Percentiles rank a stretch among this genome's conserved stretches.
These are phyloP conservation scores for Cyanocitta stelleri DNA, from an alignment of 2,113 vertebrate species.

Conservation along the genomic window DNA sequence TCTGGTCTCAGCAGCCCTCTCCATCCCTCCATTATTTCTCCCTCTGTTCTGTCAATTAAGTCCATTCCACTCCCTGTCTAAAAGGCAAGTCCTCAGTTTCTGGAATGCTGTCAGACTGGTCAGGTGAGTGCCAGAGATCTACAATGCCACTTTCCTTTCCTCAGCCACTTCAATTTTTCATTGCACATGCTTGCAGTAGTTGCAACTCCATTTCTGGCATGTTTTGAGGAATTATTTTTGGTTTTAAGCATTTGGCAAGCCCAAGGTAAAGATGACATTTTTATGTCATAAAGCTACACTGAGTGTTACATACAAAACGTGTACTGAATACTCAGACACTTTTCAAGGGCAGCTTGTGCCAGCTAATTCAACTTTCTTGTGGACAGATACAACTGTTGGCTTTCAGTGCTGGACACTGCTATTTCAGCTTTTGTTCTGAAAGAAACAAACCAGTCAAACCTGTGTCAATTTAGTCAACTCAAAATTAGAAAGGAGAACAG, in stretches of 20 bases:
- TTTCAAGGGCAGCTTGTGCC: neutral
- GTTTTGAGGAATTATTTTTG: neutral
- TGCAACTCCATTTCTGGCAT: neutral
- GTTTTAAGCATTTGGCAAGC: neutral
- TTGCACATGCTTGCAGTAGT: neutral
- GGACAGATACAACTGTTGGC: neutral
- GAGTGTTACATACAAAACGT: neutral
- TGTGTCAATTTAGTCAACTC: neutral
- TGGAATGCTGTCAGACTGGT: neutral
- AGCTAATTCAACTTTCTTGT: neutral
- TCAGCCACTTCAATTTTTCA: neutral
- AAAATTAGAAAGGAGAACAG: neutral
- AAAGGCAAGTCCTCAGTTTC: neutral
- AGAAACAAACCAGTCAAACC: neutral
- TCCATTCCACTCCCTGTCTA: neutral
- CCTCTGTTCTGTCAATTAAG: neutral
- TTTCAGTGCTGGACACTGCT: neutral
- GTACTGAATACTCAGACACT: neutral
- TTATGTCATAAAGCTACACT: neutral
- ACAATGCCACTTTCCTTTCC: neutral
- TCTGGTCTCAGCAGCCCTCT: neutral
- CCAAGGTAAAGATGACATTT: neutral
- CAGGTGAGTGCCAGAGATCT: neutral
- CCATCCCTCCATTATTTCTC: neutral
- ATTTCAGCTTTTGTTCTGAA: neutral